phyloP scores from a whole-genome alignment of 2,113 vertebrate genomes.

The Dasyprocta punctata region DNA sequence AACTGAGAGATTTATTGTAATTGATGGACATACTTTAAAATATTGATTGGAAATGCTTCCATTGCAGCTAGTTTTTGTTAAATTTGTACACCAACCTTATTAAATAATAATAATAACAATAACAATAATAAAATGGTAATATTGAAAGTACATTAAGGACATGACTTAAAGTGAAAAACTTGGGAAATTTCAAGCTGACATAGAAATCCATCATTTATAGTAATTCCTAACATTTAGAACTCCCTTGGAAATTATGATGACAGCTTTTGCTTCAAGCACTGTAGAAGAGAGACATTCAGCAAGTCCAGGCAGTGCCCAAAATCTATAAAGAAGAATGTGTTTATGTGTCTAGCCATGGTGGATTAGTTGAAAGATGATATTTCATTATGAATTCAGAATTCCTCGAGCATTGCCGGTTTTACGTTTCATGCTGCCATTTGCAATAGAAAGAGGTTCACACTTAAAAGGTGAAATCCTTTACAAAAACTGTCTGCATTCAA shows the following conservation, averaged over 20 bases:
- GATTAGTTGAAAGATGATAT: conserved; percentile 38
- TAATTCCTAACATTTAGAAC: background rate
- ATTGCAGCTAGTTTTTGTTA: conserved; percentile 36
- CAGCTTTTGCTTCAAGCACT: conserved; percentile 47
- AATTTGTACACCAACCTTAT: background rate
- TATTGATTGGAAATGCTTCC: conserved; percentile 53
- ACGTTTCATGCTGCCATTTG: conserved; percentile 15
- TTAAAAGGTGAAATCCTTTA: conserved; percentile 39
- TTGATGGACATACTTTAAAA: conserved; percentile 62
- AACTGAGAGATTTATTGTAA: conserved; percentile 41
- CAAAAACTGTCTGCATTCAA: background rate
- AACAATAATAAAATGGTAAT: background rate
- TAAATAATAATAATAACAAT: conserved; percentile 45
- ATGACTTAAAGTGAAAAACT: conserved; percentile 30
- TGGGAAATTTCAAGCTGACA: conserved; percentile 29
- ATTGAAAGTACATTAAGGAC: conserved; percentile 61
- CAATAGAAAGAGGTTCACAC: background rate
- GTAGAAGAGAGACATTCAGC: background rate
- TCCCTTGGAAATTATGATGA: conserved; percentile 54
- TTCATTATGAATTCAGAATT: conserved; percentile 63
- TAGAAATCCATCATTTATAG: conserved; percentile 59
- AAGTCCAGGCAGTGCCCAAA: background rate
- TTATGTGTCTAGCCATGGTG: conserved; percentile 1
- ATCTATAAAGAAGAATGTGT: conserved; percentile 45
- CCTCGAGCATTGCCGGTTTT: conserved; percentile 26